Conservation (phyloP, 2,797 vertebrate genomes). For the Acropternis orthonyx region DNA sequence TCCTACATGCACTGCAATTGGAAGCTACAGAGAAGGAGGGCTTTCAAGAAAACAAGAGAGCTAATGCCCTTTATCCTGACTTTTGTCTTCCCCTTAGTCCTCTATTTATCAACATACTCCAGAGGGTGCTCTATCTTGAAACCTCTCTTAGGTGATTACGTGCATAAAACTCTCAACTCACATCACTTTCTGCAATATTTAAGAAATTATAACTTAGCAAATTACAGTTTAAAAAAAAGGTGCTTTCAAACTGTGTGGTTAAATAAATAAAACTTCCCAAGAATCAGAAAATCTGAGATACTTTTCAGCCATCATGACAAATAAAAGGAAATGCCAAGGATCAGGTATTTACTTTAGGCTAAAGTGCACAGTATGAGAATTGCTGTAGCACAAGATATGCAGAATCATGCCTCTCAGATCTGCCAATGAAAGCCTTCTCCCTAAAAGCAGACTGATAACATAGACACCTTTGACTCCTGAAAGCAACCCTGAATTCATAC, state of each 20-base stretch:
- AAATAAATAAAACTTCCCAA: not conserved
- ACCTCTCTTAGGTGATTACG: not conserved
- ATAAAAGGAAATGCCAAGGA: not conserved
- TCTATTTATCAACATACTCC: not conserved
- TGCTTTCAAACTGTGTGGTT: not conserved
- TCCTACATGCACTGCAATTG: rapidly evolving
- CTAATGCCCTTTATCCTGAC: not conserved
- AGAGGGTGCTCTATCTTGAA: not conserved
- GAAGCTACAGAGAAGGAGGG: not conserved
- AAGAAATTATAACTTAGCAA: not conserved
- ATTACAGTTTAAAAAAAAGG: not conserved
- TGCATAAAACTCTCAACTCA: not conserved
- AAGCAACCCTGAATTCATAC: not conserved
- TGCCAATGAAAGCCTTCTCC: not conserved
- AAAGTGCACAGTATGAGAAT: not conserved
- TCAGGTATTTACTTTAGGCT: not conserved
- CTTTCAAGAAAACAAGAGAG: not conserved
- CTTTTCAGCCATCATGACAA: not conserved
- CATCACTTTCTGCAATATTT: not conserved
- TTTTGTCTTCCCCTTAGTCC: not conserved
- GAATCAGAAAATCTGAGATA: not conserved
- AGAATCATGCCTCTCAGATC: not conserved
- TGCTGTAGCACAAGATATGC: not conserved
- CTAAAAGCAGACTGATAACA: not conserved
- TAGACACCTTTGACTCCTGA: not conserved